Percentiles rank a stretch among this genome's conserved stretches.
phyloP scores from a whole-genome alignment of 2,113 vertebrate species.

The Mus spicilegus region DNA sequence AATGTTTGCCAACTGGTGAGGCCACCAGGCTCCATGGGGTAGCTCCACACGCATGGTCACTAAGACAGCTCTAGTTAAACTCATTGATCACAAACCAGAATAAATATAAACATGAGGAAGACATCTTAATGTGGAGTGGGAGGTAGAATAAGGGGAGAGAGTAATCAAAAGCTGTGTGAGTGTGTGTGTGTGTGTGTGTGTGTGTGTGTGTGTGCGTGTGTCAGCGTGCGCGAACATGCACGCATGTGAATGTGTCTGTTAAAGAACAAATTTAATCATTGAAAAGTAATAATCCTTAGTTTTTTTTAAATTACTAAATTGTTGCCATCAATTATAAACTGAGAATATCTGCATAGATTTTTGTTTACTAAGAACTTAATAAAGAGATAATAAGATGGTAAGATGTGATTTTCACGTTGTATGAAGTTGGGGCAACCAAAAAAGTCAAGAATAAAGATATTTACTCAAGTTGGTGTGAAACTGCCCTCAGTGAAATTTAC shows the following conservation, averaged over 20 bases:
- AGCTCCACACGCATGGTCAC: background rate
- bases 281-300: background rate
- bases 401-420: constrained; percentile 62
- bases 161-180: background rate
- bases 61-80: background rate
- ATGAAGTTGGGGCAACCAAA: constrained; percentile 37
- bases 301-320: background rate
- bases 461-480: constrained; percentile 44
- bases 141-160: background rate
- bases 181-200: background rate
- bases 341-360: background rate
- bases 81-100: background rate
- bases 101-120: background rate
- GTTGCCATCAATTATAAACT: constrained; percentile 28
- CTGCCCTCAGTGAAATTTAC: constrained; percentile 49
- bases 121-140: background rate
- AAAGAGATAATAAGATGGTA: constrained; percentile 54
- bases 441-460: constrained; percentile 47
- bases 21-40: background rate
- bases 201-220: background rate
- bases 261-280: background rate
- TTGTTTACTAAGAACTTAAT: constrained; percentile 37
- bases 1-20: background rate
- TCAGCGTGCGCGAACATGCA: no score
- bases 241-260: no score